phyloP scores from a whole-genome alignment of 2,888 invertebrate genomes.

The Lamellibrachia columna region DNA sequence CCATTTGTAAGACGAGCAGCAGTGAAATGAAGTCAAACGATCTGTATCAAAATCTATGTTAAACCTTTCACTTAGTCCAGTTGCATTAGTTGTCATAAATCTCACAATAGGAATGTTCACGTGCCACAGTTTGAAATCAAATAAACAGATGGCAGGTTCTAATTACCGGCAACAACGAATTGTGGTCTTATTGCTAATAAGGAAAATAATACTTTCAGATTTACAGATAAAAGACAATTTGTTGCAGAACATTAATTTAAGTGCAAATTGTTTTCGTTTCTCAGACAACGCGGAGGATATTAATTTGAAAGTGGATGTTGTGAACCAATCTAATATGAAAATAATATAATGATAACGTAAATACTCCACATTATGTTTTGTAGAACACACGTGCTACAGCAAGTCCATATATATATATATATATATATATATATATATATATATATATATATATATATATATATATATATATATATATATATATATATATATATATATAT shows the following conservation, averaged over 20 bases:
- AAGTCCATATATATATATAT: background rate
- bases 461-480: background rate
- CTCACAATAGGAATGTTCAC: background rate
- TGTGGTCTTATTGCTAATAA: background rate
- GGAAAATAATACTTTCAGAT: background rate
- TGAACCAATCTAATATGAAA: background rate
- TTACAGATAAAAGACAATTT: background rate
- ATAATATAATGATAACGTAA: conserved; percentile 7
- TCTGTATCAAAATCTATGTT: background rate
- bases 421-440: background rate
- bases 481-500: conserved; percentile 19
- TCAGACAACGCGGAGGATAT: too few relatives aligned
- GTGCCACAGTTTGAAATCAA: background rate
- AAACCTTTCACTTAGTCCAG: background rate
- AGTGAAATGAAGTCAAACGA: background rate
- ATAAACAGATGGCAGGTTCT: background rate
- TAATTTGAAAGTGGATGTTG: too few relatives aligned
- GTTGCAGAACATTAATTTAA: too few relatives aligned
- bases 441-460: background rate
- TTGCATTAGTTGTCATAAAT: background rate
- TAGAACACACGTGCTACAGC: background rate
- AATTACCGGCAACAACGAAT: background rate
- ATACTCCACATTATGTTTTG: background rate
- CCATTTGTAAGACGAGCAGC: background rate
- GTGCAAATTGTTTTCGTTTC: too few relatives aligned